Evolutionary conservation across 2,797 vertebrate genomes (phyloP).

Genomic region (Carcharodon carcharias): DNA sequence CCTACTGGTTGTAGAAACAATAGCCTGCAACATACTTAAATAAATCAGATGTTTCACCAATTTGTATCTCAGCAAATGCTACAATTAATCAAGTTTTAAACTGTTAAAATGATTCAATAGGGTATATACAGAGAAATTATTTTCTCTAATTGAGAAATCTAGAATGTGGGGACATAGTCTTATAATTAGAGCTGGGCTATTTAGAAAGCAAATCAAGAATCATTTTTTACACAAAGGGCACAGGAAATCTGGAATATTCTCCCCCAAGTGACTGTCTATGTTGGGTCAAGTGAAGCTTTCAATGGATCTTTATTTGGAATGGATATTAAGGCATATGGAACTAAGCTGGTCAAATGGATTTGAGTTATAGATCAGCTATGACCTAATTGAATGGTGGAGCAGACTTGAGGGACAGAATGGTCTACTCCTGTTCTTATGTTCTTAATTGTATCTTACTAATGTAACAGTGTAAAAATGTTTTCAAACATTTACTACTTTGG

Average conservation of each 20-base stretch:
- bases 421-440: not conserved
- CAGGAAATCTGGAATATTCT: not conserved
- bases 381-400: not conserved
- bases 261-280: not conserved
- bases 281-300: not conserved
- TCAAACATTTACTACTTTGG: not conserved
- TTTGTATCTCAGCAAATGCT: not conserved
- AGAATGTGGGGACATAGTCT: not conserved
- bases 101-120: not conserved
- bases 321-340: not conserved
- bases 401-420: not conserved
- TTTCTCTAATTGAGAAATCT: not conserved
- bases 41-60: not conserved
- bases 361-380: not conserved
- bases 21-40: not conserved
- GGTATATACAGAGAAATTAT: not conserved
- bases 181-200: not conserved
- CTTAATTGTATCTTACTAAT: not conserved
- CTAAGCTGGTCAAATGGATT: not conserved
- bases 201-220: not conserved
- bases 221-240: not conserved
- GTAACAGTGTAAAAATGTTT: not conserved
- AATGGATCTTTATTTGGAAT: not conserved
- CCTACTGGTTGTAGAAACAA: not conserved
- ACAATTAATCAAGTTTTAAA: not conserved